Conservation (phyloP, 2,888 invertebrate genomes). For the Scaptomyza cyrtandrae region DNA sequence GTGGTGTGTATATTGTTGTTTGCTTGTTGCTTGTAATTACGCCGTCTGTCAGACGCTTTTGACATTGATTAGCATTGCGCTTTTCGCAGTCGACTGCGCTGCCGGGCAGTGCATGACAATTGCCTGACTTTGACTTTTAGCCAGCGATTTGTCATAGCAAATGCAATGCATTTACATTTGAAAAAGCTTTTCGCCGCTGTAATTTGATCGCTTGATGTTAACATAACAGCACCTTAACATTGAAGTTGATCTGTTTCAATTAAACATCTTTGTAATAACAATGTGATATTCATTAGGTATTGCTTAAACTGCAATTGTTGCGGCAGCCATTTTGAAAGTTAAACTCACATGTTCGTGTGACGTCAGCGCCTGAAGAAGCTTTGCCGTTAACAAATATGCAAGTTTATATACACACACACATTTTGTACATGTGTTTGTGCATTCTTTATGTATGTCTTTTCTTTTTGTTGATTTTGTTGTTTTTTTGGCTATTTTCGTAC, state of each 20-base stretch:
- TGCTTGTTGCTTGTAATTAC: conserved; percentile 52
- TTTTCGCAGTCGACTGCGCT: conserved; percentile 21
- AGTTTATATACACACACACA: background rate
- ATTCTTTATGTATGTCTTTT: conserved; percentile 35
- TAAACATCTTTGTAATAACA: conserved; percentile 11
- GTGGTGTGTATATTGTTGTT: conserved; percentile 24
- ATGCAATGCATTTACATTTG: conserved; percentile 29
- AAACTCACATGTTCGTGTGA: conserved; percentile 55
- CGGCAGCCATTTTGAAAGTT: conserved; percentile 60
- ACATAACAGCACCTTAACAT: conserved; percentile 1
- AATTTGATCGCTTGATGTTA: conserved; percentile 20
- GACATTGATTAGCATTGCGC: conserved; percentile 70
- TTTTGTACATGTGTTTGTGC: conserved; percentile 37
- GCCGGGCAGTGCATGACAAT: conserved; percentile 34
- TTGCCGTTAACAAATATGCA: conserved; percentile 17
- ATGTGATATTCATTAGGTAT: conserved; percentile 26
- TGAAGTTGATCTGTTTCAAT: background rate
- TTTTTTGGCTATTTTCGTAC: conserved; percentile 67
- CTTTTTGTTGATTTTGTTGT: conserved; percentile 18
- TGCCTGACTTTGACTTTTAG: conserved; percentile 65
- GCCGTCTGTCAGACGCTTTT: conserved; percentile 50
- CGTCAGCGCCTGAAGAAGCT: conserved; percentile 58
- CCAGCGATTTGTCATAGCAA: conserved; percentile 42
- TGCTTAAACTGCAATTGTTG: conserved; percentile 40
- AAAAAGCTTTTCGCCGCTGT: conserved; percentile 23